Percentiles rank a stretch among this genome's conserved stretches.
Evolutionary conservation across 2,797 vertebrate species (phyloP).

Genomic region (Salarias fasciatus): DNA sequence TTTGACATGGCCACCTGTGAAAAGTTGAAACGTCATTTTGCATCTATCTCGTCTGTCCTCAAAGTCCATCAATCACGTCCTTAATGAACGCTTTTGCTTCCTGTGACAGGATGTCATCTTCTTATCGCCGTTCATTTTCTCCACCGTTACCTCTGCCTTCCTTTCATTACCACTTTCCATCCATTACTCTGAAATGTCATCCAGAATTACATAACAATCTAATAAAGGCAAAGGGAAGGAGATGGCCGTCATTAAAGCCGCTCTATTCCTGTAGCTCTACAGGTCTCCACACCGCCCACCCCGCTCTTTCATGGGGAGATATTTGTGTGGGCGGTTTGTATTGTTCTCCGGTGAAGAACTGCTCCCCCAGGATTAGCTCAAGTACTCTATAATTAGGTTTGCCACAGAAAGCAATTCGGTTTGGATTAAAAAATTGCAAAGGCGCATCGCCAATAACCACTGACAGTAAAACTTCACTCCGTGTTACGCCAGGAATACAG

Average conservation of each 20-base stretch:
- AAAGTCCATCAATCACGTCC: slow-evolving; percentile 15
- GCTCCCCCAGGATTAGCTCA: slow-evolving; percentile 63
- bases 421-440: slow-evolving; percentile 54
- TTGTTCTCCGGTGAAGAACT: slow-evolving; percentile 68
- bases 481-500: slow-evolving; percentile 17
- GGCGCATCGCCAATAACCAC: slow-evolving; percentile 25
- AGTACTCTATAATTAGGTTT: slow-evolving; percentile 65
- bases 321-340: slow-evolving; percentile 68
- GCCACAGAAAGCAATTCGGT: slow-evolving; percentile 54
- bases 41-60: slow-evolving; percentile 12
- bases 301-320: slow-evolving; percentile 67
- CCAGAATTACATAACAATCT: slow-evolving; percentile 63
- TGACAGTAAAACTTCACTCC: slow-evolving; percentile 23
- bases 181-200: slow-evolving; percentile 65
- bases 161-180: slow-evolving; percentile 37
- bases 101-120: slow-evolving; percentile 19
- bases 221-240: slow-evolving; percentile 67
- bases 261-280: slow-evolving; percentile 56
- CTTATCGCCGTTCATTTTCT: slow-evolving; percentile 33
- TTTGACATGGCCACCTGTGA: slow-evolving; percentile 38
- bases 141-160: slow-evolving; percentile 26
- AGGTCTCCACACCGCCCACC: slow-evolving; percentile 61
- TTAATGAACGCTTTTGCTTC: slow-evolving; percentile 30
- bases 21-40: slow-evolving; percentile 24
- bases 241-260: slow-evolving; percentile 65